phyloP scores from a whole-genome alignment of 1,140 invertebrate genomes.

The Drosophila nigromelanica region DNA sequence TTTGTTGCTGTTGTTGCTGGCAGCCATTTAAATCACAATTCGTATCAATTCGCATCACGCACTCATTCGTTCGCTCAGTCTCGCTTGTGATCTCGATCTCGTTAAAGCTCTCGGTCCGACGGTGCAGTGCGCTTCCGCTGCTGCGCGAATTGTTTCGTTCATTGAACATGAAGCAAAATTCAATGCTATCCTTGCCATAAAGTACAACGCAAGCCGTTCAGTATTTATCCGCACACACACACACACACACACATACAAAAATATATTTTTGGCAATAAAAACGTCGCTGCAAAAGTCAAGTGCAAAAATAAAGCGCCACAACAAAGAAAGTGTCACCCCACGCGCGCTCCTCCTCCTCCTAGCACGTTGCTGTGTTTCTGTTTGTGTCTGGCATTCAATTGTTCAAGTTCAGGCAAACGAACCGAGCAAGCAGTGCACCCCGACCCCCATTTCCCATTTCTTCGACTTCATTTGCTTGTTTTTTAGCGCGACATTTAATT shows the following conservation, averaged over 20 bases:
- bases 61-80: conserved; percentile 35
- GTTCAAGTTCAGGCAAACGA: conserved; percentile 64
- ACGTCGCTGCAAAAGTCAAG: conserved; percentile 68
- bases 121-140: conserved; percentile 38
- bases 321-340: conserved; percentile 61
- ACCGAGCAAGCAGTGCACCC: conserved; percentile 25
- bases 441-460: conserved; percentile 30
- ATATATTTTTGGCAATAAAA: conserved; percentile 74
- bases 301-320: conserved; percentile 58
- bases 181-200: conserved; percentile 66
- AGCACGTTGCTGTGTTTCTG: not conserved
- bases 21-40: conserved; percentile 39
- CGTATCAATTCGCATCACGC: conserved; percentile 45
- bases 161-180: conserved; percentile 60
- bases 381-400: conserved; percentile 37
- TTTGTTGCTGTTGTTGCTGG: not conserved
- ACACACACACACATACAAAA: conserved; percentile 36
- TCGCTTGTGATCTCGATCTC: conserved; percentile 50
- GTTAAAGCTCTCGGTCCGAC: conserved; percentile 26
- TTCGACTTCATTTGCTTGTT: conserved; percentile 65
- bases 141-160: conserved; percentile 55
- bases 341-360: conserved; percentile 11
- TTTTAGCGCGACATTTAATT: conserved; percentile 71
- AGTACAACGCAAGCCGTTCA: conserved; percentile 62
- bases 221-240: conserved; percentile 31